Conservation (phyloP, 2,113 vertebrate genomes). For the Herpetotheres cachinnans region DNA sequence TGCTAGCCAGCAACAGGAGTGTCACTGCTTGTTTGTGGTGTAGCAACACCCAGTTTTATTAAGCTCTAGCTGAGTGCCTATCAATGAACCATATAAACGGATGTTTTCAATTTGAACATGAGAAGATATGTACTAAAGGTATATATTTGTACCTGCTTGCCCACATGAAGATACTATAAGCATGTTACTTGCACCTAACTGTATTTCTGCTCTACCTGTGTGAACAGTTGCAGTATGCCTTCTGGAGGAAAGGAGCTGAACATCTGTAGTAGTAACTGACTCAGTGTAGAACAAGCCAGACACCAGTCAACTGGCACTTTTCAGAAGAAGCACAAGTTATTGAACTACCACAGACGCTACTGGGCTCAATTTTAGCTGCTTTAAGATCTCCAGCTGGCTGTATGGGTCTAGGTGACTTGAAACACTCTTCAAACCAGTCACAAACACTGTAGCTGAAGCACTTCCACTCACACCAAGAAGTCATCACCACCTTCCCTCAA, state of each 20-base stretch:
- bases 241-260: neutral
- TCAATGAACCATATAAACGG: neutral
- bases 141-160: neutral
- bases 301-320: neutral
- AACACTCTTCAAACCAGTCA: neutral
- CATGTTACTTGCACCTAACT: too few species aligned
- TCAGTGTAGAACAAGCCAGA: neutral
- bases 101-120: neutral
- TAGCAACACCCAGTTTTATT: neutral
- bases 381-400: neutral
- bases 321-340: neutral
- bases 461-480: neutral
- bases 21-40: neutral
- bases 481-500: neutral
- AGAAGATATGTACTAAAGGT: neutral
- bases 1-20: neutral
- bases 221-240: neutral
- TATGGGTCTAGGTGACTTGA: neutral
- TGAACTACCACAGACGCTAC: neutral
- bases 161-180: neutral
- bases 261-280: neutral
- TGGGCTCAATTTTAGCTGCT: neutral
- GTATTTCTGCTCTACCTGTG: neutral
- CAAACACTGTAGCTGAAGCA: neutral
- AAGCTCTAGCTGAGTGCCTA: neutral